Base-by-base conservation (phyloP, 2,797 vertebrate species). In the Coracias cyanogaster region DNA sequence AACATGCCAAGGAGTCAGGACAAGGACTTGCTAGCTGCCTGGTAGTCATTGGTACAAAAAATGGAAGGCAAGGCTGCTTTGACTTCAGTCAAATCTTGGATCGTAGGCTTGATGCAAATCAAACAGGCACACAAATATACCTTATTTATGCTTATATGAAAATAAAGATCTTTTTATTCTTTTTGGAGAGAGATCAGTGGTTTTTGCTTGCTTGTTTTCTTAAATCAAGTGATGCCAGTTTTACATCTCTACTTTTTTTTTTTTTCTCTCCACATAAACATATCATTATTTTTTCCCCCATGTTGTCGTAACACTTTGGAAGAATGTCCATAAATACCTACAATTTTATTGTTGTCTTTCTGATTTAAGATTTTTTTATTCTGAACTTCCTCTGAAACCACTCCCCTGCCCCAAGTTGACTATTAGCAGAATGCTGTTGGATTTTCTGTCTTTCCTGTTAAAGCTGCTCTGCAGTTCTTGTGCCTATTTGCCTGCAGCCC, bases 281-380 rank as follows among this genome's bases (percentile, higher is more conserved):
- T 72, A 29, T 25, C 0, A 0, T 2, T 66, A 31, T 62, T 87
- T 43, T 43, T 21, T 2, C 24, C 8, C 13, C 9, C 22, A 2
- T 62, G 9, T 52, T 80, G 7, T 71, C 29, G 33, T 28, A 78
- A 43, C 14, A 12, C 33, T 26, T 58, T 72, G 33, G 24, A 90
- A 81, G 31, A n/a, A n/a, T 1, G 0, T 51, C 3, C 6, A 13
- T 61, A 49, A 57, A 29, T 66, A 39, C 12, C 8, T 48, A 4
- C 4, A 3, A 2, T 24, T 14, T 43, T 71, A 14, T 20, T 65
- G 4, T 31, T 37, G 5, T 52, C 7, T 66, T 74, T 79, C 37
- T 76, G 33, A 5, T 49, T 79, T 29, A 57, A 6, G 0, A 7
- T 61, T 57, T 74, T 19, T 62, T 73, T 73, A 28, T 39, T 82